Conservation (phyloP, 2,113 vertebrate species). For the Otis tarda region DNA sequence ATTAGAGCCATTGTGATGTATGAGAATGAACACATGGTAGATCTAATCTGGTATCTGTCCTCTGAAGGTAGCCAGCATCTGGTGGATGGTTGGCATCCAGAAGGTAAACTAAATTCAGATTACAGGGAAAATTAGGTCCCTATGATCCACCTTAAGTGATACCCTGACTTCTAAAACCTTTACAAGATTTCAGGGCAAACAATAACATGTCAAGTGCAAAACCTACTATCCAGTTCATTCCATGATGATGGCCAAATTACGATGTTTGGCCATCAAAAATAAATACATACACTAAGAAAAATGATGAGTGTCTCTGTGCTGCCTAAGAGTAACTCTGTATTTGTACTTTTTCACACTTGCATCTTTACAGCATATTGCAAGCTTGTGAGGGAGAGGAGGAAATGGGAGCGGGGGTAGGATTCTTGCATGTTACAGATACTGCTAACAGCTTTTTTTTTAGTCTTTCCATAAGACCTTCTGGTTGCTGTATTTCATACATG, state of each 20-base stretch:
- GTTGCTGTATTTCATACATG: neutral
- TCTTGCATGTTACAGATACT: neutral
- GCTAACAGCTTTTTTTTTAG: neutral
- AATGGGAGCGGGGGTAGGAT: neutral
- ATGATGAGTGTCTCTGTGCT: neutral
- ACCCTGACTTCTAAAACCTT: neutral
- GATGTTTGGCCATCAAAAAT: neutral
- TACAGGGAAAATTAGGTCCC: neutral
- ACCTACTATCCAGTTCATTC: neutral
- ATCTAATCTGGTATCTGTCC: neutral
- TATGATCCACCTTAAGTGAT: neutral
- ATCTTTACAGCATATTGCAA: constrained; percentile 25
- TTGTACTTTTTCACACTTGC: constrained; percentile 1
- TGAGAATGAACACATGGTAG: neutral
- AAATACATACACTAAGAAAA: neutral
- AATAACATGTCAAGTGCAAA: neutral
- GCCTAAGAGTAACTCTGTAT: neutral
- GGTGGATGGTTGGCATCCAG: neutral
- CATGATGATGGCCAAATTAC: neutral
- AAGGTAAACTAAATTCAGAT: neutral
- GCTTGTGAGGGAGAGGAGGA: neutral
- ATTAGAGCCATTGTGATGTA: neutral
- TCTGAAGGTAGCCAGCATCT: neutral
- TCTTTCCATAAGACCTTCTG: neutral
- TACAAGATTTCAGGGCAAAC: neutral